These are phyloP conservation scores for Chanos chanos DNA, from an alignment of 2,797 vertebrate species.

Conservation along the genomic window DNA sequence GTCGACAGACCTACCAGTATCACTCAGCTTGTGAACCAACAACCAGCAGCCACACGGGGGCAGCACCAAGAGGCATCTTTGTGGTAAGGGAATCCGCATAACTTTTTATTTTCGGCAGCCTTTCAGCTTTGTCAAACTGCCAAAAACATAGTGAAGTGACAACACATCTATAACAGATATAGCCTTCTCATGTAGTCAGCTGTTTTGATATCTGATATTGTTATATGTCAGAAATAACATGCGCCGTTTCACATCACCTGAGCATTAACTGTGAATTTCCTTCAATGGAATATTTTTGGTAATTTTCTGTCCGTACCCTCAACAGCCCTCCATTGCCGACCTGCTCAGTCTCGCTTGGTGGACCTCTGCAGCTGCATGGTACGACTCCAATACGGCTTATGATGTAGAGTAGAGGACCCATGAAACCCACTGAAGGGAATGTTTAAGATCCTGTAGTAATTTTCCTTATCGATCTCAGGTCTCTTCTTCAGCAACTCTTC, in stretches of 20 bases:
- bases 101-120: too few species aligned
- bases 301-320: slow-evolving; percentile 5
- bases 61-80: slow-evolving; percentile 81
- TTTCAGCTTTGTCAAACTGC: too few species aligned
- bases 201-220: too few species aligned
- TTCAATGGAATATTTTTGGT: not conserved
- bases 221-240: too few species aligned
- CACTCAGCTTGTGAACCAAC: slow-evolving; percentile 89
- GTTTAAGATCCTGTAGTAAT: slow-evolving; percentile 1
- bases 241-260: too few species aligned
- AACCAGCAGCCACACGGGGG: slow-evolving; percentile 88
- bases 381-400: slow-evolving; percentile 58
- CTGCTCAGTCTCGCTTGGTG: slow-evolving; percentile 93
- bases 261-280: not conserved
- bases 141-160: too few species aligned
- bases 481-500: slow-evolving; percentile 89
- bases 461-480: slow-evolving; percentile 70
- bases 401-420: too few species aligned
- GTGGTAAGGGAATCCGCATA: slow-evolving; percentile 90
- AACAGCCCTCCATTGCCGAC: slow-evolving; percentile 90
- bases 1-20: slow-evolving; percentile 89
- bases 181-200: too few species aligned
- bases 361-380: slow-evolving; percentile 94
- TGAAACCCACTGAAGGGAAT: too few species aligned
- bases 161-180: too few species aligned